Percentiles rank a stretch among this genome's conserved stretches.
These are phyloP conservation scores for Aelia acuminata DNA, from an alignment of 2,888 invertebrate species.

Conservation along the genomic window DNA sequence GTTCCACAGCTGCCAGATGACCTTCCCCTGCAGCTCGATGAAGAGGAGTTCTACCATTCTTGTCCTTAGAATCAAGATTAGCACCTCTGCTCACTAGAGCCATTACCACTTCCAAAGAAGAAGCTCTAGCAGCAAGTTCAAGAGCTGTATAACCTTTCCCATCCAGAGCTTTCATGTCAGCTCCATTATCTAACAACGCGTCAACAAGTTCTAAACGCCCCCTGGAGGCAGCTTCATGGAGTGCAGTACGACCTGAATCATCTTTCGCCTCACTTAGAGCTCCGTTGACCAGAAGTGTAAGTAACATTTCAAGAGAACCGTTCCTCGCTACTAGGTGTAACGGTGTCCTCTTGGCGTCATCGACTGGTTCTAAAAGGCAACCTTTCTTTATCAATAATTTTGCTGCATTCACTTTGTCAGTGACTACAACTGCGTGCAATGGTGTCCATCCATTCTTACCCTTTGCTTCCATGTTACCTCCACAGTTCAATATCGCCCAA, in stretches of 20 bases:
- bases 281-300: neutral
- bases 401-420: neutral
- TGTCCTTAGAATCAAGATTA: neutral
- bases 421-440: neutral
- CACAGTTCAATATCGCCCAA: neutral
- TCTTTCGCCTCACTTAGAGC: neutral
- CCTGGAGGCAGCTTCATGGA: neutral
- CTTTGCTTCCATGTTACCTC: neutral
- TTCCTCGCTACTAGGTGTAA: neutral
- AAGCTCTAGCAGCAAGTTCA: constrained; percentile 13
- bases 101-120: neutral
- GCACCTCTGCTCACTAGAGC: neutral
- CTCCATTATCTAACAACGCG: neutral
- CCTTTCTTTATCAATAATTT: neutral
- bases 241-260: neutral
- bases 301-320: neutral
- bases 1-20: neutral
- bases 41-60: neutral
- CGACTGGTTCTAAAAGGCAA: neutral
- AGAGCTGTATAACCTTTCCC: neutral
- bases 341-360: neutral
- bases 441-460: neutral
- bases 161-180: neutral
- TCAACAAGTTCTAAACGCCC: constrained; percentile 1
- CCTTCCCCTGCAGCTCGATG: neutral